These are phyloP conservation scores for Aspidoscelis tigris DNA, from an alignment of 2,113 vertebrate genomes.

Conservation along the genomic window DNA sequence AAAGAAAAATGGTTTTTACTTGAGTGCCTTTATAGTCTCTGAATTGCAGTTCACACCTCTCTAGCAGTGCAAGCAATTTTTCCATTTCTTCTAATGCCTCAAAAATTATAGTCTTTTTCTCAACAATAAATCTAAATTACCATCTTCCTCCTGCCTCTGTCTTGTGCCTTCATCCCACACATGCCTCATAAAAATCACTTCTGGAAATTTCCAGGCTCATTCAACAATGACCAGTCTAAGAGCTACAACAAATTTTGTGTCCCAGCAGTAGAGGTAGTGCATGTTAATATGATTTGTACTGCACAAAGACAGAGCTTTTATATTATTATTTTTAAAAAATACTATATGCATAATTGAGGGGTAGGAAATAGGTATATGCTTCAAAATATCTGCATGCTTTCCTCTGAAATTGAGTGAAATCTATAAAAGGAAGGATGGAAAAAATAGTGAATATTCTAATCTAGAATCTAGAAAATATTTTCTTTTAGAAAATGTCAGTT, in stretches of 20 bases:
- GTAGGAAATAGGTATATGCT: neutral
- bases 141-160: slow-evolving; percentile 38
- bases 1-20: slow-evolving; percentile 37
- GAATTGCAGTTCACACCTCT: slow-evolving; percentile 29
- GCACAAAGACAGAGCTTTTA: neutral
- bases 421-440: neutral
- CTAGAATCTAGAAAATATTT: neutral
- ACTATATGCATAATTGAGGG: neutral
- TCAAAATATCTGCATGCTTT: neutral
- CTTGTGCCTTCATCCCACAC: slow-evolving; percentile 25
- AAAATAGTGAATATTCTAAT: neutral
- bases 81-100: slow-evolving; percentile 37
- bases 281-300: slow-evolving; percentile 2
- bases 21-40: slow-evolving; percentile 33
- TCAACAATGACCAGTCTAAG: slow-evolving; percentile 31
- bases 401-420: neutral
- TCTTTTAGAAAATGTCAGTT: neutral
- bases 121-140: slow-evolving; percentile 45
- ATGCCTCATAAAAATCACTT: slow-evolving; percentile 36
- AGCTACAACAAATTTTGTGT: slow-evolving; percentile 19
- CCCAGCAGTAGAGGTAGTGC: neutral
- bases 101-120: slow-evolving; percentile 46
- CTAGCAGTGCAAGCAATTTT: slow-evolving; percentile 44
- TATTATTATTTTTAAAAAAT: neutral
- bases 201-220: slow-evolving; percentile 38